phyloP scores from a whole-genome alignment of 2,113 vertebrate genomes.

The Ochotona curzoniae region DNA sequence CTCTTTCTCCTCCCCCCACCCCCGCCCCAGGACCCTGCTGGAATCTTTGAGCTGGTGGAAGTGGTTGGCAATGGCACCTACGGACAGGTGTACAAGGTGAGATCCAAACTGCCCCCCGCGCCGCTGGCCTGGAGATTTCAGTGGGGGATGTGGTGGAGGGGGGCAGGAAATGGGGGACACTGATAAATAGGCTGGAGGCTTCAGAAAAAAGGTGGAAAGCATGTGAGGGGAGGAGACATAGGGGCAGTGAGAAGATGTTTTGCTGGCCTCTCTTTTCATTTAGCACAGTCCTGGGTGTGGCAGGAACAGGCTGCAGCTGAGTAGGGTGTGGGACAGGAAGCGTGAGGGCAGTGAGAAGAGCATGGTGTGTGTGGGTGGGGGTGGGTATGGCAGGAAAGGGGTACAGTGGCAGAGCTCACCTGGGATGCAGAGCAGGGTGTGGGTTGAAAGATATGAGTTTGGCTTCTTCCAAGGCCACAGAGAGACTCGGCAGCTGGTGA shows the following conservation, averaged over 20 bases:
- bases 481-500: neutral
- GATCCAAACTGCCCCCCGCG: neutral
- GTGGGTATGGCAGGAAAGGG: neutral
- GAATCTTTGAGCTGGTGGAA: constrained; percentile 94
- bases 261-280: neutral
- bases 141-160: neutral
- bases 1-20: neutral
- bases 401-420: neutral
- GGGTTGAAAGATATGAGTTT: neutral
- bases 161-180: neutral
- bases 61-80: constrained; percentile 95
- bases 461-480: neutral
- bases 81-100: constrained; percentile 95
- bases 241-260: neutral
- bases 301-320: neutral
- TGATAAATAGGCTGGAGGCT: no score
- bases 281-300: neutral
- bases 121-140: neutral
- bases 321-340: neutral
- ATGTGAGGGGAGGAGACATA: neutral
- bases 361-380: neutral
- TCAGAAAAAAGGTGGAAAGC: neutral
- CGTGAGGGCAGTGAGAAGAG: no score
- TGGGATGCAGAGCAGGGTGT: neutral
- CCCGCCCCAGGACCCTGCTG: constrained; percentile 90